Percentiles rank a stretch among this genome's conserved stretches.
Conservation (phyloP, 2,797 vertebrate genomes). For the Enteromius treurensis region DNA sequence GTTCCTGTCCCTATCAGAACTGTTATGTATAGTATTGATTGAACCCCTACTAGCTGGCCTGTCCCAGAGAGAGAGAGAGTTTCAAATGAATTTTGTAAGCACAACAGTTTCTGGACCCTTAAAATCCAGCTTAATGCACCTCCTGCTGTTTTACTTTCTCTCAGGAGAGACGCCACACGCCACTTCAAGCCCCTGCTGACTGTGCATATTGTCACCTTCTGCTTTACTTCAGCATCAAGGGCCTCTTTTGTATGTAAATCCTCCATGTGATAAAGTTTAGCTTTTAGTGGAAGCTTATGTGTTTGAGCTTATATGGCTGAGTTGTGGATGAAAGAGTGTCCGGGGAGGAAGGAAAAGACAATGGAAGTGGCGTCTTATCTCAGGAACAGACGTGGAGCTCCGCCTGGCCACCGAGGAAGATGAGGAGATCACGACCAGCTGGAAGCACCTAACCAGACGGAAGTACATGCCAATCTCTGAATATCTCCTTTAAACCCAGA, state of each 20-base stretch:
- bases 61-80: not conserved
- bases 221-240: conserved; percentile 27
- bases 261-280: conserved; percentile 21
- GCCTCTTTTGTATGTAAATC: conserved; percentile 40
- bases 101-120: conserved; percentile 14
- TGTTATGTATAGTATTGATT: conserved; percentile 34
- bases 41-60: not conserved
- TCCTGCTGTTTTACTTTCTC: conserved; percentile 36
- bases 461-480: conserved; percentile 34
- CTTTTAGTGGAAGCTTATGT: conserved; percentile 18
- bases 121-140: conserved; percentile 5
- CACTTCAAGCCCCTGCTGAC: conserved; percentile 34
- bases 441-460: conserved; percentile 15
- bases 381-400: conserved; percentile 5
- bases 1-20: conserved; percentile 1
- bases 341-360: conserved; percentile 30
- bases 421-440: conserved; percentile 11
- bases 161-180: conserved; percentile 32
- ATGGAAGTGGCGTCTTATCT: conserved; percentile 39
- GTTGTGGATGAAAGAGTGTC: conserved; percentile 23
- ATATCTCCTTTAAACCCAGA: conserved; percentile 43
- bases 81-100: conserved; percentile 43
- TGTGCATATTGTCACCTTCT: conserved; percentile 25
- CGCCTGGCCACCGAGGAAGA: conserved; percentile 13
- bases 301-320: conserved; percentile 29